phyloP scores from a whole-genome alignment of 2,888 invertebrate genomes.

The Lordiphosa andalusiaca region DNA sequence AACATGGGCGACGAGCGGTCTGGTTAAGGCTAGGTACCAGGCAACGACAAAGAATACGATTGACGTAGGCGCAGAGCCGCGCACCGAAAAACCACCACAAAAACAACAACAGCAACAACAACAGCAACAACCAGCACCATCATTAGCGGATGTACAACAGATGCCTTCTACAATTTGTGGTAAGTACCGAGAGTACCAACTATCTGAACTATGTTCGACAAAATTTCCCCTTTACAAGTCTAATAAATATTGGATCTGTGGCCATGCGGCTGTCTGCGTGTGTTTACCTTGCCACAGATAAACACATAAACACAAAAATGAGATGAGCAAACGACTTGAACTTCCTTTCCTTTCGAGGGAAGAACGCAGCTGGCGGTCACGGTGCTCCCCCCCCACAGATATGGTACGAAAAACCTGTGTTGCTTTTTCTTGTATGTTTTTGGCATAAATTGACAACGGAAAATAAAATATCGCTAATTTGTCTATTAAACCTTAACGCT shows the following conservation, averaged over 20 bases:
- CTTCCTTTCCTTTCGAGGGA: conserved; percentile 56
- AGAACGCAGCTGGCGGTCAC: conserved; percentile 43
- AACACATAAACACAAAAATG: conserved; percentile 32
- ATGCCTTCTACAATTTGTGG: conserved; percentile 52
- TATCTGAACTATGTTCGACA: conserved; percentile 48
- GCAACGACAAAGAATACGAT: conserved; percentile 17
- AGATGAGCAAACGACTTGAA: conserved; percentile 42
- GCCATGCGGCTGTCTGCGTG: conserved; percentile 33
- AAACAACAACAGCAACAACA: conserved; percentile 4
- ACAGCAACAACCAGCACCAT: background rate
- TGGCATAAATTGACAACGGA: conserved; percentile 43
- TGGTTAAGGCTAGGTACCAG: conserved; percentile 22
- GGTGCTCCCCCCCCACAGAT: conserved; percentile 42
- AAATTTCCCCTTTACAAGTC: conserved; percentile 64
- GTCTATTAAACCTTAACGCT: conserved; percentile 47
- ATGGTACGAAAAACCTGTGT: conserved; percentile 13
- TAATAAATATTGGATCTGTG: conserved; percentile 41
- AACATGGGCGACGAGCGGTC: conserved; percentile 65
- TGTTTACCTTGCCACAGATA: conserved; percentile 68
- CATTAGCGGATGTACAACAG: conserved; percentile 30
- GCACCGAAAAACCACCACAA: conserved; percentile 9
- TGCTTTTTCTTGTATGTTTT: background rate
- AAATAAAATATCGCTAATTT: conserved; percentile 56
- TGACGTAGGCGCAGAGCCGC: conserved; percentile 22
- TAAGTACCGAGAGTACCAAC: conserved; percentile 59